Base-by-base conservation (phyloP, 2,113 vertebrate genomes). In the Sceloporus undulatus region DNA sequence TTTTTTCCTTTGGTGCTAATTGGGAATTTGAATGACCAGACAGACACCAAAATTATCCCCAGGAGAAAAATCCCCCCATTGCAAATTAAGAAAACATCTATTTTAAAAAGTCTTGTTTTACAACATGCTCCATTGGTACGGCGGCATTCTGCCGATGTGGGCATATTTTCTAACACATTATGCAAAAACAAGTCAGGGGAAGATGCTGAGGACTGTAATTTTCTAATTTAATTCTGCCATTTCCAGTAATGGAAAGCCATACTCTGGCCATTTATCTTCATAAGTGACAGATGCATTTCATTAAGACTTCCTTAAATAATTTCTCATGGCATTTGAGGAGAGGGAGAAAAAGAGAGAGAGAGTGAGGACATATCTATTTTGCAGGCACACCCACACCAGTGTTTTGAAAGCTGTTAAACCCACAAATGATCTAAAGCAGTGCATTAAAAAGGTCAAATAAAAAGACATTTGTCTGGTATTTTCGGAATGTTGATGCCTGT, bases 171-270 rank as follows among this genome's bases (percentile, higher is more conserved):
- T 94, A 97, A 96, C 95, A 96, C 94, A 97, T 97, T 97, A 97
- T 97, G 96, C 94, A 97, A 95, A 97, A 96, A 94, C 93, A 95
- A 94, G 95, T 96, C 95, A 95, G 93, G 91, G 13, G 95, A 97
- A 96, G 96, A 97, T 97, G 96, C 95, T 96, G 95, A 96, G 94
- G 96, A 96, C 93, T 95, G 95, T 97, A 96, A 96, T 97, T 97
- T 96, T 97, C 95, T 97, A 96, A 97, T 97, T 96, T 96, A 97
- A 97, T 97, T 97, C 96, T 96, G 94, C 96, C 95, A 96, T 97
- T 97, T 97, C 96, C 95, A 96, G 96, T 97, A 97, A 97, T 97
- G 96, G 96, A 97, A 96, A 97, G 96, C 94, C 95, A 91, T 94
- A 92, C 94, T 94, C 93, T 92, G 88, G 90, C 91, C 96, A 97